These are phyloP conservation scores for Hyperopisus bebe DNA, from an alignment of 2,113 vertebrate genomes.

Conservation along the genomic window DNA sequence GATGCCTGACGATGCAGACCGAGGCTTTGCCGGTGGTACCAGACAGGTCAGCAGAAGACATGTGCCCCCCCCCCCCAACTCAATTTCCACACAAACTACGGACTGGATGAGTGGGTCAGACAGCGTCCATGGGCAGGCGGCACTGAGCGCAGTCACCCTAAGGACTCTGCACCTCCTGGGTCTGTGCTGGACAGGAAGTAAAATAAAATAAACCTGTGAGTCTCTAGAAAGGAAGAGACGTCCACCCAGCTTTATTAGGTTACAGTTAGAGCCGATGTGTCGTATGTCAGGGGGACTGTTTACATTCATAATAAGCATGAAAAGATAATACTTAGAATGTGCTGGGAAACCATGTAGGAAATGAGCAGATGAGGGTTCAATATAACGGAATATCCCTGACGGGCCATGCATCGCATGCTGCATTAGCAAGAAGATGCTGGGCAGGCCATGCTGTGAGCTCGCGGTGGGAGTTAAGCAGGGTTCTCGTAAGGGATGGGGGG, in stretches of 20 bases:
- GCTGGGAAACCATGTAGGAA: neutral
- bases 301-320: neutral
- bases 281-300: neutral
- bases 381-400: neutral
- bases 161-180: neutral
- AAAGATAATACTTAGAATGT: neutral
- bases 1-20: constrained; percentile 25
- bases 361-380: neutral
- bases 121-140: neutral
- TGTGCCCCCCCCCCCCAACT: neutral
- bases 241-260: neutral
- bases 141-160: neutral
- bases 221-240: neutral
- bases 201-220: neutral
- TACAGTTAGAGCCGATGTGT: neutral
- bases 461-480: neutral
- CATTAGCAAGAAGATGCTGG: neutral
- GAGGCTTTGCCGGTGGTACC: neutral
- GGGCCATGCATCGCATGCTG: neutral
- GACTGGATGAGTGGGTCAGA: neutral
- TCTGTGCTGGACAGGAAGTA: neutral
- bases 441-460: neutral
- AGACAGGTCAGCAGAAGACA: neutral
- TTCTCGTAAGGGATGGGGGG: neutral
- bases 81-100: neutral